phyloP scores from a whole-genome alignment of 2,797 vertebrate species.

The Loris lydekkerianus region DNA sequence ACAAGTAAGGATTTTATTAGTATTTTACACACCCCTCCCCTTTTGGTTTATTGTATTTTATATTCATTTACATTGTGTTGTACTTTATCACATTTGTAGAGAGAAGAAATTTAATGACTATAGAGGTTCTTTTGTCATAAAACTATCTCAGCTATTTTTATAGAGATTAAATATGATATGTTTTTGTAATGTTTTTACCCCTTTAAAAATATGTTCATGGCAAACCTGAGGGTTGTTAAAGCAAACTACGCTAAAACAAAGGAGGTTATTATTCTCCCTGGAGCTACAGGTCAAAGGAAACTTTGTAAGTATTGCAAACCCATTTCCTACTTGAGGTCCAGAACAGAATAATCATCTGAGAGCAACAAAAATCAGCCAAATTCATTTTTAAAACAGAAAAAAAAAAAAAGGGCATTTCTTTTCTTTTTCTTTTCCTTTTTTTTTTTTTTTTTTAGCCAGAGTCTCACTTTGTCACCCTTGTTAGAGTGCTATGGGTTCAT shows the following conservation, averaged over 20 bases:
- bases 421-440: too few species aligned
- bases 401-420: too few species aligned
- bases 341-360: background rate
- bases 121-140: constrained; percentile 47
- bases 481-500: too few species aligned
- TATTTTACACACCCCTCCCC: background rate
- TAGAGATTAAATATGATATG: constrained; percentile 14
- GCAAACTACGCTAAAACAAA: background rate
- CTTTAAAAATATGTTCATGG: constrained; percentile 32
- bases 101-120: constrained; percentile 49
- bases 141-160: constrained; percentile 57
- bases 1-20: constrained; percentile 49
- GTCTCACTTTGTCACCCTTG: too few species aligned
- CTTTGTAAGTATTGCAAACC: background rate
- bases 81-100: constrained; percentile 42
- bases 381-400: constrained; percentile 42
- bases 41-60: constrained; percentile 16
- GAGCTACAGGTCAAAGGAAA: background rate
- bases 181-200: background rate
- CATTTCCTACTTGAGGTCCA: constrained; percentile 1
- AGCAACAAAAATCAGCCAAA: background rate
- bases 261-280: background rate
- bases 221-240: constrained; percentile 35
- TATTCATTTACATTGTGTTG: constrained; percentile 44
- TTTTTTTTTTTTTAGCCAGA: too few species aligned